Evolutionary conservation across 2,888 invertebrate species (phyloP).

Genomic region (Drosophila neutralis): DNA sequence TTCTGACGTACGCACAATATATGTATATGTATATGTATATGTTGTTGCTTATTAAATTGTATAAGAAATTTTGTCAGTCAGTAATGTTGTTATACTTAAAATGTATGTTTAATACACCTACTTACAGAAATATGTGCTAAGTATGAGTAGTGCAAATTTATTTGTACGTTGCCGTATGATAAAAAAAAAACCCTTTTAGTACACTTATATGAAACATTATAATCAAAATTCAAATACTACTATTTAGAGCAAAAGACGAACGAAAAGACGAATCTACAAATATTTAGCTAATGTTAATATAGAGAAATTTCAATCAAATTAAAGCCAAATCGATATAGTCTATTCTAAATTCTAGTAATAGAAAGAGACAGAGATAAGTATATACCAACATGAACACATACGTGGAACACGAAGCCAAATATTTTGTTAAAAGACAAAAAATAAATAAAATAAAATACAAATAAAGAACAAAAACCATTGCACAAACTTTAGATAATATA

Average conservation of each 20-base stretch:
- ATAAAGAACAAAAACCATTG: slow-evolving; percentile 4
- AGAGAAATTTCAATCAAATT: slow-evolving; percentile 14
- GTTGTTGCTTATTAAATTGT: slow-evolving; percentile 55
- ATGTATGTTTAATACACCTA: slow-evolving; percentile 38
- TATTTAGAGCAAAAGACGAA: slow-evolving; percentile 2
- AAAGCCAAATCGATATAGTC: slow-evolving; percentile 40
- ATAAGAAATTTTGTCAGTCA: slow-evolving; percentile 29
- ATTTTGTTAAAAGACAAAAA: slow-evolving; percentile 11
- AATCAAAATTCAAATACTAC: slow-evolving; percentile 11
- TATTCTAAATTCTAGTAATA: slow-evolving; percentile 39
- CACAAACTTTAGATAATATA: slow-evolving; percentile 12
- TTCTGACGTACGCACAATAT: slow-evolving; percentile 13
- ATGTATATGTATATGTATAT: slow-evolving; percentile 29
- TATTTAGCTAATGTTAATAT: slow-evolving; percentile 13
- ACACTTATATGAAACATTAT: slow-evolving; percentile 9
- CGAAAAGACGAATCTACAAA: slow-evolving; percentile 3
- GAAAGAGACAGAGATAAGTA: slow-evolving; percentile 5
- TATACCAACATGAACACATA: slow-evolving; percentile 2
- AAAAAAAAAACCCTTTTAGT: slow-evolving; percentile 4
- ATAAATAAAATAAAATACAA: slow-evolving; percentile 6
- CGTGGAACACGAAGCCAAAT: slow-evolving; percentile 7
- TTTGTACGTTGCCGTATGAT: slow-evolving; percentile 1
- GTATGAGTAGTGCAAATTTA: slow-evolving; percentile 2
- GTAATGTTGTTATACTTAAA: slow-evolving; percentile 58
- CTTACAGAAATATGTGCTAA: background rate